Percentiles rank a stretch among this genome's conserved stretches.
phyloP scores from a whole-genome alignment of 2,888 invertebrate genomes.

The Diaperis boleti region DNA sequence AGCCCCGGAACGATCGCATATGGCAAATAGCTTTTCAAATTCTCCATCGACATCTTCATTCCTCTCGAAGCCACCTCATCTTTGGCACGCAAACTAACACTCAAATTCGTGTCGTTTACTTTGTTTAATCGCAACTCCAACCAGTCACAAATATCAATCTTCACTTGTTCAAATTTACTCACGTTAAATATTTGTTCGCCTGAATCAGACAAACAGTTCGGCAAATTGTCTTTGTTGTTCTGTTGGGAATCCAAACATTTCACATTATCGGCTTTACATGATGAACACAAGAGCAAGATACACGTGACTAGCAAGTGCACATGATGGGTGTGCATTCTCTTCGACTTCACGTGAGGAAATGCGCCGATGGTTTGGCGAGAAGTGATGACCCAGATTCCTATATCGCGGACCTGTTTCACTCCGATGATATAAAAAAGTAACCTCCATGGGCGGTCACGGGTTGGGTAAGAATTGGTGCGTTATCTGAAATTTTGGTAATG shows the following conservation, averaged over 20 bases:
- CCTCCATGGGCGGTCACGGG: constrained; percentile 9
- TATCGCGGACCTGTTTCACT: constrained; percentile 13
- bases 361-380: constrained; percentile 15
- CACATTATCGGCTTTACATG: constrained; percentile 10
- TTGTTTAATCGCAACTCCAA: constrained; percentile 30
- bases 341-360: constrained; percentile 39
- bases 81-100: constrained; percentile 20
- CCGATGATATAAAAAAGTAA: constrained; percentile 61
- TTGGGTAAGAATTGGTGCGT: too few species aligned
- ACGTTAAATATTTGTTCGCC: neutral
- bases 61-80: constrained; percentile 28
- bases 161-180: constrained; percentile 70
- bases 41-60: constrained; percentile 40
- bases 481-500: too few species aligned
- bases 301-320: constrained; percentile 14
- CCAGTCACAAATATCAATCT: constrained; percentile 37
- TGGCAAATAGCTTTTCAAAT: constrained; percentile 64
- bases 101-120: neutral
- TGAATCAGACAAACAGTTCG: constrained; percentile 40
- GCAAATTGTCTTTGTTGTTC: constrained; percentile 47
- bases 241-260: constrained; percentile 39
- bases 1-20: constrained; percentile 74
- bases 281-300: constrained; percentile 19
- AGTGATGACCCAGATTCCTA: constrained; percentile 13
- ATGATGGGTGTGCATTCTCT: constrained; percentile 42